phyloP scores from a whole-genome alignment of 2,888 invertebrate genomes.

The Anagyrus pseudococci region DNA sequence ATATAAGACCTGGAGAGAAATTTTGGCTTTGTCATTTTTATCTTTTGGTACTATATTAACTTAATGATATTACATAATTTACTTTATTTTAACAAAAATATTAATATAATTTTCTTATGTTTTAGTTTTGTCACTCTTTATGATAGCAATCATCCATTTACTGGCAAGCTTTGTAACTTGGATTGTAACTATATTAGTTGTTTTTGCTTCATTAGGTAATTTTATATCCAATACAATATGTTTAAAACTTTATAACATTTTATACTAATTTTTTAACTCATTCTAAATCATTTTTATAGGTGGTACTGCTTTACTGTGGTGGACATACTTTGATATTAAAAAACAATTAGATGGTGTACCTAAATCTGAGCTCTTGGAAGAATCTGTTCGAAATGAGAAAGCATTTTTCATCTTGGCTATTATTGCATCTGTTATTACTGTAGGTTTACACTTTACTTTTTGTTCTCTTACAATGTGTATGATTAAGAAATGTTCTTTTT shows the following conservation, averaged over 20 bases:
- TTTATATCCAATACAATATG: conserved; percentile 35
- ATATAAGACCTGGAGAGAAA: conserved; percentile 86
- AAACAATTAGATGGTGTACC: conserved; percentile 68
- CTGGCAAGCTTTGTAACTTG: conserved; percentile 85
- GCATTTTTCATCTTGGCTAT: conserved; percentile 87
- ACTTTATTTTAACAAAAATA: background rate
- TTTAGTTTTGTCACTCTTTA: conserved; percentile 80
- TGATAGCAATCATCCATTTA: conserved; percentile 84
- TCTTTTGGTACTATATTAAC: conserved; percentile 74
- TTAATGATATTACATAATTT: background rate
- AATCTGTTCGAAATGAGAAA: conserved; percentile 83
- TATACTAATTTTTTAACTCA: conserved; percentile 3
- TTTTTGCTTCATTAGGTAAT: conserved; percentile 74
- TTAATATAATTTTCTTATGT: conserved; percentile 38
- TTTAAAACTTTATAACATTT: conserved; percentile 3
- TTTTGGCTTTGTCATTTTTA: conserved; percentile 79
- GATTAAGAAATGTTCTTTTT: conserved; percentile 20
- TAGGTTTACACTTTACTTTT: conserved; percentile 65
- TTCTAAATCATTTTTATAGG: conserved; percentile 46
- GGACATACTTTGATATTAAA: conserved; percentile 82
- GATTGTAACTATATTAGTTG: conserved; percentile 84
- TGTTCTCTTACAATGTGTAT: no score
- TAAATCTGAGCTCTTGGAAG: conserved; percentile 68
- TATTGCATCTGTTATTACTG: conserved; percentile 85
- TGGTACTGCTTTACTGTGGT: conserved; percentile 85